Evolutionary conservation across 2,888 invertebrate genomes (phyloP).

Genomic region (Drosophila dives): DNA sequence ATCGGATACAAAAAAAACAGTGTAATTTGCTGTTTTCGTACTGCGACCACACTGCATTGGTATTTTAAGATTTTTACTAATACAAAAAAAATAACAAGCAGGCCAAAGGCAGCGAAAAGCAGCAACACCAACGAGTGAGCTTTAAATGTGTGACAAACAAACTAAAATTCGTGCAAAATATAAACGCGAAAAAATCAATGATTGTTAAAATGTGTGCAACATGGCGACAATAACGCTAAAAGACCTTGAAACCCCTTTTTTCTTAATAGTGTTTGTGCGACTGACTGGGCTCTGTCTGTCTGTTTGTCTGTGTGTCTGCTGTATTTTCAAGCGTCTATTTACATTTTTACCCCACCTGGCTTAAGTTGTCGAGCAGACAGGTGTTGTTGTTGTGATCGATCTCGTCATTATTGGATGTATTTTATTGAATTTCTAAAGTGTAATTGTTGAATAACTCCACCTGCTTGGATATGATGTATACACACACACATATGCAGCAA

Average conservation of each 20-base stretch:
- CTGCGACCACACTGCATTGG: conserved; percentile 45
- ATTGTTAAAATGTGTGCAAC: conserved; percentile 34
- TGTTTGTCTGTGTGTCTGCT: conserved; percentile 25
- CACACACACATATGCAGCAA: conserved; percentile 39
- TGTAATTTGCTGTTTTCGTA: conserved; percentile 15
- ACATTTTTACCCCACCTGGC: conserved; percentile 76
- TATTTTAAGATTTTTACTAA: conserved; percentile 56
- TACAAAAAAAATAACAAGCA: conserved; percentile 45
- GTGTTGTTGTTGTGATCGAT: conserved; percentile 53
- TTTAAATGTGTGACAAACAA: conserved; percentile 49
- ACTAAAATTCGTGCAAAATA: conserved; percentile 46
- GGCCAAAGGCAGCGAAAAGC: conserved; percentile 47
- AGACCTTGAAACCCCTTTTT: conserved; percentile 61
- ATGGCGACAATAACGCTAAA: conserved; percentile 26
- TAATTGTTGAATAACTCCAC: conserved; percentile 55
- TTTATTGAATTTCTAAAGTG: conserved; percentile 33
- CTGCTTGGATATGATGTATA: neutral
- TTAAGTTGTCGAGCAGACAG: conserved; percentile 59
- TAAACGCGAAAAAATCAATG: conserved; percentile 61
- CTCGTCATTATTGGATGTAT: conserved; percentile 26
- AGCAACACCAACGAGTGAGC: conserved; percentile 61
- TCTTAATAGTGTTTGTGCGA: conserved; percentile 8
- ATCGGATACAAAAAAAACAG: neutral
- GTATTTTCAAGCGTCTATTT: conserved; percentile 66
- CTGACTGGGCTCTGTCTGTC: conserved; percentile 1